These are phyloP conservation scores for Pteruthius melanotis DNA, from an alignment of 2,113 vertebrate species.

Conservation along the genomic window DNA sequence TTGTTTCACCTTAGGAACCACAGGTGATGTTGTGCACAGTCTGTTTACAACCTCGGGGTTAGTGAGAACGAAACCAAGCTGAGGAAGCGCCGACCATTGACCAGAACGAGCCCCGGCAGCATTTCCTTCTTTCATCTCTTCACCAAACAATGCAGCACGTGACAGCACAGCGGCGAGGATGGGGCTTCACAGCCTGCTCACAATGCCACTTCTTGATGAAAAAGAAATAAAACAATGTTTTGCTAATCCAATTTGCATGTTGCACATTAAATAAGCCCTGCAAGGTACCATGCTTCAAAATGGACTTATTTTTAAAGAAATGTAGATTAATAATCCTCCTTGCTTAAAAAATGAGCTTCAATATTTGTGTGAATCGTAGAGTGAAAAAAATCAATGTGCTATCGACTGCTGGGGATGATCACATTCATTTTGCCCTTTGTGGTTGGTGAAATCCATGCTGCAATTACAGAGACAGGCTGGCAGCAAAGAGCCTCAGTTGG, in stretches of 20 bases:
- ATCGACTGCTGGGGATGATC: constrained; percentile 79
- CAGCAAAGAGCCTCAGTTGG: constrained; percentile 81
- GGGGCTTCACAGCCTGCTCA: constrained; percentile 5
- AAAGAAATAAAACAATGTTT: not conserved
- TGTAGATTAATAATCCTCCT: constrained; percentile 76
- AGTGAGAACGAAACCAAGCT: constrained; percentile 60
- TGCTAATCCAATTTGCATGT: constrained; percentile 30
- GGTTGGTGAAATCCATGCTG: constrained; percentile 85
- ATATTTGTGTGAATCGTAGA: constrained; percentile 80
- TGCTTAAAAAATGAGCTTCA: constrained; percentile 80
- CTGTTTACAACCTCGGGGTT: constrained; percentile 58
- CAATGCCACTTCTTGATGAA: constrained; percentile 9
- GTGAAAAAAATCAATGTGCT: constrained; percentile 80
- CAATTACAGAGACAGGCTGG: constrained; percentile 83
- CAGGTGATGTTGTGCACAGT: constrained; percentile 58
- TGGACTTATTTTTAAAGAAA: constrained; percentile 68
- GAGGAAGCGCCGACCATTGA: constrained; percentile 32
- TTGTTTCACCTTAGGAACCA: constrained; percentile 59
- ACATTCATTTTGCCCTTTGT: constrained; percentile 85
- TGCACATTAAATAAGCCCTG: constrained; percentile 42
- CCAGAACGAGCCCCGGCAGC: constrained; percentile 46
- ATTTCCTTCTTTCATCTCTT: constrained; percentile 61
- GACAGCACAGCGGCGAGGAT: constrained; percentile 10
- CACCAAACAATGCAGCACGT: constrained; percentile 26
- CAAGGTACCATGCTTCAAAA: constrained; percentile 41